Base-by-base conservation (phyloP, 2,888 invertebrate species). In the Argyresthia goedartella region DNA sequence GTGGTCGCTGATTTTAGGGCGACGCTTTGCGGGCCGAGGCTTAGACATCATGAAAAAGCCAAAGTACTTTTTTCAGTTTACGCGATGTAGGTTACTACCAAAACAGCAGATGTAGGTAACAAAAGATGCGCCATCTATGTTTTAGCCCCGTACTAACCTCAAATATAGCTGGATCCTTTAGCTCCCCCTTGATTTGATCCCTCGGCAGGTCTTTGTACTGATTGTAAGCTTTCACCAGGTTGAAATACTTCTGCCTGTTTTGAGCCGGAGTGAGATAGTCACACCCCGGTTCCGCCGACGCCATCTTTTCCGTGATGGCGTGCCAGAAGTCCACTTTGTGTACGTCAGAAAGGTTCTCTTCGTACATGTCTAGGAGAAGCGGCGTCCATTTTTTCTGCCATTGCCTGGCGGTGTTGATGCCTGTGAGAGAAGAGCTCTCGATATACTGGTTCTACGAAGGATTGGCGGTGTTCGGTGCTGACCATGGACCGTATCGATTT, bases 351-450 rank as follows among this genome's bases (percentile, higher is more conserved):
- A 14, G 15, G 11, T 13, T n/a, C 36, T 15, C 36, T 8, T 9
- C 9, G 46, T 51, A 45, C 36, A 16, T 36, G n/a, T 51, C 36
- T 36, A 51, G 46, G 8, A 46, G 39, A 11, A 45, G 36, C 16
- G 39, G 46, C 39, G 51, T 51, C 51, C 51, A 51, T 36, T n/a
- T 16, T 36, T 11, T 4, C 45, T 35, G 39, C 51, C 51, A 51
- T 9, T n/a, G 8, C 35, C 9, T 8, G 39, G 13, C 14, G 11
- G 25, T 34, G 48, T 13, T 25, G 25, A 25, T 4, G 25, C 25
- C 25, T 25, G 25, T 25, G 25, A 25, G 25, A 25, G 25, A 6
- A 25, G 25, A 25, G 25, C 3, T 25, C 25, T 25, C 25, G 6
- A 4, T 6, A 25, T 25, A 2, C 2, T 25, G 2, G 6, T 36